phyloP scores from a whole-genome alignment of 1,140 invertebrate genomes.

The Cherax destructor region DNA sequence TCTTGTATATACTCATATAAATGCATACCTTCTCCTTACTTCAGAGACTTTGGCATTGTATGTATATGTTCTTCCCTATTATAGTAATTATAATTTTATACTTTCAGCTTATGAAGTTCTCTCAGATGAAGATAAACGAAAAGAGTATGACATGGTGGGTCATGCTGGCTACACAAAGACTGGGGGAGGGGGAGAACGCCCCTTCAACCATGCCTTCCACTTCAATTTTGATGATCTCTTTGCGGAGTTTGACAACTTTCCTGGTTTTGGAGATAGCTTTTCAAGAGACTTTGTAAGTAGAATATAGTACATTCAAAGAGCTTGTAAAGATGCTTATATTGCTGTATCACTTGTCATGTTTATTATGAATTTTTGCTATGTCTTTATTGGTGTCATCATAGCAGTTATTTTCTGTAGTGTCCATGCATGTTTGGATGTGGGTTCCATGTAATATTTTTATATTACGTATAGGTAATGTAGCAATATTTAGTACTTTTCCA shows the following conservation, averaged over 20 bases:
- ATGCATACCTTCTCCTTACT: too few species aligned
- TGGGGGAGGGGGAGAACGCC: slow-evolving; percentile 29
- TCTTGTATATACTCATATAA: too few species aligned
- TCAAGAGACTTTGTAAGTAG: slow-evolving; percentile 59
- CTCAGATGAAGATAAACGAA: slow-evolving; percentile 65
- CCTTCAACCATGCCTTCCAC: slow-evolving; percentile 35
- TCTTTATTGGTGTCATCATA: not conserved
- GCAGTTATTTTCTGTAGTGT: not conserved
- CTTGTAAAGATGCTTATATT: not conserved
- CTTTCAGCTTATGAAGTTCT: slow-evolving; percentile 71
- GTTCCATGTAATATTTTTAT: not conserved
- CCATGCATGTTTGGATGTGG: slow-evolving; percentile 29
- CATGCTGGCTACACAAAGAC: slow-evolving; percentile 55
- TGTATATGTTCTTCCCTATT: not conserved
- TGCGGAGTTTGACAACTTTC: slow-evolving; percentile 64
- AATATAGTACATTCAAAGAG: not conserved
- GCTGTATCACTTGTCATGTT: not conserved
- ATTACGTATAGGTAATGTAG: too few species aligned
- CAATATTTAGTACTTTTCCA: too few species aligned
- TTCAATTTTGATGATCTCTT: slow-evolving; percentile 72
- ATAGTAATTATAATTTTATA: not conserved
- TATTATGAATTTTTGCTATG: not conserved
- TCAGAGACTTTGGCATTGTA: too few species aligned
- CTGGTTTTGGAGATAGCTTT: slow-evolving; percentile 41
- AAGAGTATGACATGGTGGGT: slow-evolving; percentile 68